Conservation (phyloP, 2,113 vertebrate species). For the Nothoprocta perdicaria region DNA sequence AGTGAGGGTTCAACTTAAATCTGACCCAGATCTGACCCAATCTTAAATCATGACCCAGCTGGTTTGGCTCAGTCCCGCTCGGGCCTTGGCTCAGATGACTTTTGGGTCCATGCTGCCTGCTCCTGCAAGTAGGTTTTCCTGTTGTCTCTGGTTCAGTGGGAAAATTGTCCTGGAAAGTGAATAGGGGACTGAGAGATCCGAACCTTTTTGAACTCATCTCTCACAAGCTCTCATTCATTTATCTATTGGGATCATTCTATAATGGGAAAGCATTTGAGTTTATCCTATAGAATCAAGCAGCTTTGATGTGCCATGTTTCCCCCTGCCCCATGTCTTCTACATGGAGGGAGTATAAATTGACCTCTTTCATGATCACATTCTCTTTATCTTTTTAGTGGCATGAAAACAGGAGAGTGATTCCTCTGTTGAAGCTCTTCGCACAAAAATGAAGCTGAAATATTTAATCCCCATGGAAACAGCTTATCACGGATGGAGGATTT, state of each 20-base stretch:
- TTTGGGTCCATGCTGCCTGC: neutral
- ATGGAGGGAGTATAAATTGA: neutral
- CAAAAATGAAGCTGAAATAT: slow-evolving; percentile 31
- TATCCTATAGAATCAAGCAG: neutral
- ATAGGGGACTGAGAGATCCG: neutral
- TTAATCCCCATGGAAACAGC: slow-evolving; percentile 40
- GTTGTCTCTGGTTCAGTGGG: neutral
- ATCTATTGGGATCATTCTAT: neutral
- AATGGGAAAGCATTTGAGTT: neutral
- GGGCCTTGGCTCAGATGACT: neutral
- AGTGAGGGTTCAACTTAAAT: neutral
- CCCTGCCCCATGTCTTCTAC: neutral
- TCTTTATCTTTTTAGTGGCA: neutral
- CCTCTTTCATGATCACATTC: neutral
- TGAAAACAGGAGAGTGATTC: neutral
- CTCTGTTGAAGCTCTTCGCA: neutral
- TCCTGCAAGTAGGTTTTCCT: neutral
- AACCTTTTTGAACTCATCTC: neutral
- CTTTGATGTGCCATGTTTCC: neutral
- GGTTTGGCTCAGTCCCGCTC: neutral
- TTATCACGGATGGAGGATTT: slow-evolving; percentile 11
- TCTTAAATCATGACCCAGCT: neutral
- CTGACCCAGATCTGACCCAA: neutral
- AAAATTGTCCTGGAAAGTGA: neutral
- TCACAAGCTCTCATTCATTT: neutral